Base-by-base conservation (phyloP, 2,113 vertebrate genomes). In the Strix uralensis region DNA sequence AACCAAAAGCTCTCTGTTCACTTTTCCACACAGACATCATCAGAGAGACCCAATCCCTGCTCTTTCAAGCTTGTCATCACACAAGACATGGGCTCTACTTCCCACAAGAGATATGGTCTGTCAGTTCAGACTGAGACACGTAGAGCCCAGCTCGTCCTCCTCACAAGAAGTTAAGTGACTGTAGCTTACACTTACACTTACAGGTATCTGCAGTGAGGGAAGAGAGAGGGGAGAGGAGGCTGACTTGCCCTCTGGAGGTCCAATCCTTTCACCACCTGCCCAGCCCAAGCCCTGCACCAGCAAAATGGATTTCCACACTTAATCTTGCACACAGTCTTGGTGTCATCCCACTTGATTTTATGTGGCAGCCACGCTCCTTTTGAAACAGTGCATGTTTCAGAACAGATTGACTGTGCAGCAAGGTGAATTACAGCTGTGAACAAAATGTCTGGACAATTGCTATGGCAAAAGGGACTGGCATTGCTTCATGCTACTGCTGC, bases 401-500 rank as follows among this genome's bases (percentile, higher is more conserved):
- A 59, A 49, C 49, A 88, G 71, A 74, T 1, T 20, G 6, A 36
- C 84, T 47, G 70, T 5, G 5, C 42, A 23, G 23, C 51, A 65
- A 92, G 71, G 89, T 73, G 42, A 87, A 22, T n/a, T 79, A 79
- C 91, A 94, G 83, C 94, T 78, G 88, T 29, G 59, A 92, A 52
- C 80, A 75, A 36, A 79, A 52, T 22, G 12, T 54, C 87, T 70
- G 59, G 74, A 71, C 84, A 77, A 75, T 19, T n/a, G 70, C 83
- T 91, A 19, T 54, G 49, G 77, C 83, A 92, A 80, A 65, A 94
- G 46, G 78, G 42, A 62, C 74, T 80, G 91, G 66, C 86, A 70
- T 5, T 16, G 77, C 81, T 85, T 79, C 51, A 40, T 59, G 8
- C 36, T 65, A 17, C 49, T 69, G 58, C 66, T 85, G 92, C 89